A percentile compares a stretch with the other conserved stretches of the same genome.
These are phyloP conservation scores for Cryptus viduatorius DNA, from an alignment of 2,888 invertebrate genomes.

Conservation along the genomic window DNA sequence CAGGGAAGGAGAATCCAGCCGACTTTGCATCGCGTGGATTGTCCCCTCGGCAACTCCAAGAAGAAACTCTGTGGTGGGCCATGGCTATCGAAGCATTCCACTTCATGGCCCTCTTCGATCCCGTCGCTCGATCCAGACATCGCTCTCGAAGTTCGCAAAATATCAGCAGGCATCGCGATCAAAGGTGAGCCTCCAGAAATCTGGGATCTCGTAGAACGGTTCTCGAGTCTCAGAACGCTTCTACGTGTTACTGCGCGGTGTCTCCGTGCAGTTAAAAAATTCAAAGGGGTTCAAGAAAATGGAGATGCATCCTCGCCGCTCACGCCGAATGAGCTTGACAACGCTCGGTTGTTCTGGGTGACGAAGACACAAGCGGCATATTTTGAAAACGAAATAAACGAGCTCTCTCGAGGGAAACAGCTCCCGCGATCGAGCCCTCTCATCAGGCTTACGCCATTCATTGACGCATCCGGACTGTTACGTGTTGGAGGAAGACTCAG, in stretches of 20 bases:
- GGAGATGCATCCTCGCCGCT: neutral
- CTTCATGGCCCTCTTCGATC: constrained; percentile 40
- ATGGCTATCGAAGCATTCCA: constrained; percentile 49
- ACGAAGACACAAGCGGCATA: constrained; percentile 40
- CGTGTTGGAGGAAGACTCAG: constrained; percentile 63
- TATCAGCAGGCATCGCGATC: constrained; percentile 1
- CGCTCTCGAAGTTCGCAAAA: constrained; percentile 40
- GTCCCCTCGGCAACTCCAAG: constrained; percentile 38
- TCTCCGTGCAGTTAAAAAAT: constrained; percentile 24
- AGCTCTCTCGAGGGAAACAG: neutral
- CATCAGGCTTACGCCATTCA: constrained; percentile 36
- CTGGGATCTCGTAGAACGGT: constrained; percentile 37
- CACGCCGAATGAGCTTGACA: constrained; percentile 23
- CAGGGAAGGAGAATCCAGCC: constrained; percentile 59
- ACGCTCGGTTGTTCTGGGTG: constrained; percentile 46
- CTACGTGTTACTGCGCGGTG: constrained; percentile 31
- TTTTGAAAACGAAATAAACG: constrained; percentile 40
- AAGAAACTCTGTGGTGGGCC: constrained; percentile 51
- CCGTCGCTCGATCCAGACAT: constrained; percentile 5
- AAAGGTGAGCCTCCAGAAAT: neutral
- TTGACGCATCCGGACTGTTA: constrained; percentile 39
- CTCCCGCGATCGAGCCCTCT: constrained; percentile 46
- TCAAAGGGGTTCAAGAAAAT: neutral
- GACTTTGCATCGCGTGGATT: constrained; percentile 63
- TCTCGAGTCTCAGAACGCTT: constrained; percentile 29